Conservation (phyloP, 2,797 vertebrate genomes). For the Lutra lutra region DNA sequence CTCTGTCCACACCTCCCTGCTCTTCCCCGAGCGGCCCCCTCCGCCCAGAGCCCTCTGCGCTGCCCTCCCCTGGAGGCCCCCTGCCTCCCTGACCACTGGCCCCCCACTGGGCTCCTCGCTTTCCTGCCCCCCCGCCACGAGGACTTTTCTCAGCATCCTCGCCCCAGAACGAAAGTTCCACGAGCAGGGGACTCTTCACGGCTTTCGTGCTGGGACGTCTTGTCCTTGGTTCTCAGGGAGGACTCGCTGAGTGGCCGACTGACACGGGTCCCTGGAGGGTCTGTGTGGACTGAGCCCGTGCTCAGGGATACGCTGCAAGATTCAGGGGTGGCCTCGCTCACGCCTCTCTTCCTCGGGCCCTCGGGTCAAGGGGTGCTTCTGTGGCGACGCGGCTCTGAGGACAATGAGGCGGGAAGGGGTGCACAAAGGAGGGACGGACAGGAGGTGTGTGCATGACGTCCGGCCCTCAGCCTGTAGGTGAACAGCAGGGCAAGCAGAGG, state of each 20-base stretch:
- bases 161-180: background rate
- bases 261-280: background rate
- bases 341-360: background rate
- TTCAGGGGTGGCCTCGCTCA: background rate
- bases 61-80: background rate
- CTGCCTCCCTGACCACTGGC: background rate
- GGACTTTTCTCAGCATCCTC: background rate
- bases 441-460: background rate
- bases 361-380: background rate
- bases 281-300: rapidly evolving
- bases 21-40: background rate
- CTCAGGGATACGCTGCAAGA: background rate
- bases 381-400: background rate
- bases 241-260: background rate
- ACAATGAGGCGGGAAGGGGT: background rate
- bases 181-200: background rate
- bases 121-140: background rate
- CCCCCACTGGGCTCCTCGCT: background rate
- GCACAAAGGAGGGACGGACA: background rate
- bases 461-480: background rate
- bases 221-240: background rate
- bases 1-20: background rate
- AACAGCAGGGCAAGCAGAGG: background rate
- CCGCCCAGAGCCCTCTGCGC: background rate
- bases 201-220: background rate